Evolutionary conservation across 2,797 vertebrate species (phyloP).

Genomic region (Podarcis lilfordi): DNA sequence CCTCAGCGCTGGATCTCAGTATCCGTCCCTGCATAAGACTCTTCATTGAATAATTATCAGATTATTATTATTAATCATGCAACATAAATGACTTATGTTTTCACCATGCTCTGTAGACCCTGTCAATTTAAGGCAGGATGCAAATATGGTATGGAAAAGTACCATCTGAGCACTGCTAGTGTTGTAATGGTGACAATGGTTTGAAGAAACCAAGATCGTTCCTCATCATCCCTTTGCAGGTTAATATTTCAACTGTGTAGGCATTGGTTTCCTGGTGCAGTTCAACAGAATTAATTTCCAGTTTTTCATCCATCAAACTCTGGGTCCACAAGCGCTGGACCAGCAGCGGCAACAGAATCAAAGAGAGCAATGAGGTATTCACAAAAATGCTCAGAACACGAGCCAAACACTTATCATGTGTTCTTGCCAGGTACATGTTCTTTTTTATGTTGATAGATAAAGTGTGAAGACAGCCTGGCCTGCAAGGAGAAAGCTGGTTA

Average conservation of each 20-base stretch:
- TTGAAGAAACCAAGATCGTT: background rate
- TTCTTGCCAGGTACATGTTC: background rate
- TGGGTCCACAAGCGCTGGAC: background rate
- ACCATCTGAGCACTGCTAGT: too few relatives aligned
- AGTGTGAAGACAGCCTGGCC: slow-evolving; percentile 10
- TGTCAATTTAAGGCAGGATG: too few relatives aligned
- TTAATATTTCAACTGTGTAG: background rate
- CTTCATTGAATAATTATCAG: too few relatives aligned
- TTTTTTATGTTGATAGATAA: slow-evolving; percentile 35
- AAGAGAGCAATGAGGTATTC: background rate
- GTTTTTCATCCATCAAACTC: background rate
- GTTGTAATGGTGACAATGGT: too few relatives aligned
- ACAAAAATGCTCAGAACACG: background rate
- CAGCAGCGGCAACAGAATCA: background rate
- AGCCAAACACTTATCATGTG: slow-evolving; percentile 17
- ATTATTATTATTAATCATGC: too few relatives aligned
- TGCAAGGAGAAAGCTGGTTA: slow-evolving; percentile 30
- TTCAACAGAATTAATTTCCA: background rate
- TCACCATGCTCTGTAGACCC: too few relatives aligned
- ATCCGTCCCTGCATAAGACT: background rate
- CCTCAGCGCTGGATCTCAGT: too few relatives aligned
- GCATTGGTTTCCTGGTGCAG: background rate
- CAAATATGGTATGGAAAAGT: too few relatives aligned
- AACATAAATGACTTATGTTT: too few relatives aligned
- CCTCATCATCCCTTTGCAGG: background rate